These are phyloP conservation scores for Sicus ferrugineus DNA, from an alignment of 2,888 invertebrate genomes.

Conservation along the genomic window DNA sequence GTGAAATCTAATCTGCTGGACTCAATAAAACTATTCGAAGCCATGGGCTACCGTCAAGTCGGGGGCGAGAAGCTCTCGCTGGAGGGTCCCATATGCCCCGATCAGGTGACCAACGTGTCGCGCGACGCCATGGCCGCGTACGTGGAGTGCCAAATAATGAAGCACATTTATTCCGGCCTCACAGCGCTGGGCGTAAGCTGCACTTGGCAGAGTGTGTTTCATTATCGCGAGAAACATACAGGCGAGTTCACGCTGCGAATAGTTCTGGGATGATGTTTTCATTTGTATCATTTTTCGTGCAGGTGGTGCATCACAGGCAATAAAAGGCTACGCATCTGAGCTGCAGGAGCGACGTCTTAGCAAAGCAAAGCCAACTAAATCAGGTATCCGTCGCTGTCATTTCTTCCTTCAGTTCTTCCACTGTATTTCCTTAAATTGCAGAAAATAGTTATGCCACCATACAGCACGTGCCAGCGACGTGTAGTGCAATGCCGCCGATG, in stretches of 20 bases:
- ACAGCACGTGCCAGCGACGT: slow-evolving; percentile 39
- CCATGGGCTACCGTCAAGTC: slow-evolving; percentile 81
- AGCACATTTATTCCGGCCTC: slow-evolving; percentile 75
- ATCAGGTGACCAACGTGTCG: slow-evolving; percentile 80
- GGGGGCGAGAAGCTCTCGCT: slow-evolving; percentile 68
- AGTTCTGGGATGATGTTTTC: neutral
- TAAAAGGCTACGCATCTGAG: slow-evolving; percentile 56
- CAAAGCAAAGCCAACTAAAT: slow-evolving; percentile 50
- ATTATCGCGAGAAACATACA: slow-evolving; percentile 59
- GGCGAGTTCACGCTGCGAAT: slow-evolving; percentile 43
- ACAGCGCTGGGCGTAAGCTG: slow-evolving; percentile 68
- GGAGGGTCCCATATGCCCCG: slow-evolving; percentile 82
- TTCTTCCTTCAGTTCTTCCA: neutral
- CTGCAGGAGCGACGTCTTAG: slow-evolving; percentile 56
- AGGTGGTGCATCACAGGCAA: slow-evolving; percentile 56
- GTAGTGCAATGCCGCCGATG: slow-evolving; percentile 16
- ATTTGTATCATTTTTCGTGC: slow-evolving; percentile 18
- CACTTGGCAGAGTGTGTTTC: slow-evolving; percentile 74
- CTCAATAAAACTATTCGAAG: slow-evolving; percentile 78
- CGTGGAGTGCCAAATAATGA: slow-evolving; percentile 87
- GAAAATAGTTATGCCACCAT: slow-evolving; percentile 45
- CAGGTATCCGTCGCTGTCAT: slow-evolving; percentile 36
- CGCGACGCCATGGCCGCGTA: slow-evolving; percentile 86
- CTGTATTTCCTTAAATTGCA: slow-evolving; percentile 24
- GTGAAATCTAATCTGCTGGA: slow-evolving; percentile 82